phyloP scores from a whole-genome alignment of 2,797 vertebrate genomes.

The Lagodon rhomboides region DNA sequence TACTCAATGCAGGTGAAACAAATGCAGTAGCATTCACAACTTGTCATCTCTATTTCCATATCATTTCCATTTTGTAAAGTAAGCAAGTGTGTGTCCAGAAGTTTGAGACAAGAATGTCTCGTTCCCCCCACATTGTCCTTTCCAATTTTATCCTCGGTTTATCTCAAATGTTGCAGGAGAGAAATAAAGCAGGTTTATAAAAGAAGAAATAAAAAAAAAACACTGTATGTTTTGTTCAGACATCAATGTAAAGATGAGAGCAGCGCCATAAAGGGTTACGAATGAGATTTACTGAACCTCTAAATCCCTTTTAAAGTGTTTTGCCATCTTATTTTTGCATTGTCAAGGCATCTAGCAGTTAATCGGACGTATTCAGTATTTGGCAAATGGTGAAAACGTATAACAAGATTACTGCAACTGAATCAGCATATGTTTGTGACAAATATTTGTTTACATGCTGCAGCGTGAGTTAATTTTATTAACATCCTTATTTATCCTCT shows the following conservation, averaged over 20 bases:
- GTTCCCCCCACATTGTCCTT: conserved; percentile 10
- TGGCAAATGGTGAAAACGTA: conserved; percentile 43
- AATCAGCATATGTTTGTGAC: conserved; percentile 52
- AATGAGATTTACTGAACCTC: conserved; percentile 22
- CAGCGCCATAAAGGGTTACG: conserved; percentile 2
- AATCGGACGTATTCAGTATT: conserved; percentile 45
- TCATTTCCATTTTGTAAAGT: conserved; percentile 51
- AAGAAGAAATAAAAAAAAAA: conserved; percentile 1
- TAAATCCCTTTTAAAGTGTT: conserved; percentile 32
- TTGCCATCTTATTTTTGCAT: conserved; percentile 36
- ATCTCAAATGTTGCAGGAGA: background rate
- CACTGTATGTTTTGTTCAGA: background rate
- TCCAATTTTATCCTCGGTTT: conserved; percentile 25
- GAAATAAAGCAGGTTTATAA: conserved; percentile 12
- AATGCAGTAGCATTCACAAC: conserved; percentile 22
- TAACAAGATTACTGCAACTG: conserved; percentile 58
- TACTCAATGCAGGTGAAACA: conserved; percentile 31
- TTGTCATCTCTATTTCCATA: conserved; percentile 50
- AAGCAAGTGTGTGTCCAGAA: conserved; percentile 43
- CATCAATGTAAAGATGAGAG: background rate
- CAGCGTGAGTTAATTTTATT: conserved; percentile 35
- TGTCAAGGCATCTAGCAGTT: conserved; percentile 40
- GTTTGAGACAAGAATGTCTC: background rate
- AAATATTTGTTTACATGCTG: conserved; percentile 38
- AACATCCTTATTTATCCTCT: conserved; percentile 21